Percentiles rank a stretch among this genome's conserved stretches.
Evolutionary conservation across 2,797 vertebrate species (phyloP).

Genomic region (Mastacembelus armatus): DNA sequence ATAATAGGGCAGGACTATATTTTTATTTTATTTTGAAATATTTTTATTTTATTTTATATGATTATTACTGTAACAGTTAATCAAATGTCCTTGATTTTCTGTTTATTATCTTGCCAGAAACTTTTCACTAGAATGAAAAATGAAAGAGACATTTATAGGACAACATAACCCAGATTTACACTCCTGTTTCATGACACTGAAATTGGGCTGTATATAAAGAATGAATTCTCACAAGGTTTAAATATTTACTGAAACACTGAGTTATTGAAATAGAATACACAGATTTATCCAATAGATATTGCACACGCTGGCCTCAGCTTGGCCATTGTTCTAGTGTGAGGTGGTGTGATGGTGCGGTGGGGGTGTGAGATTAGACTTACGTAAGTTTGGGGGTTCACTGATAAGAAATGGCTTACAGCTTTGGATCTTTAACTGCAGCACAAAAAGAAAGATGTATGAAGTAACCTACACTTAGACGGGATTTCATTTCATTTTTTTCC

Average conservation of each 20-base stretch:
- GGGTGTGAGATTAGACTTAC: slow-evolving; percentile 54
- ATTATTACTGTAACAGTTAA: background rate
- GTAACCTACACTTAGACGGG: background rate
- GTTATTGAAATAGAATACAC: slow-evolving; percentile 28
- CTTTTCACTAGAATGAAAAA: slow-evolving; percentile 8
- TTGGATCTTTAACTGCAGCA: slow-evolving; percentile 9
- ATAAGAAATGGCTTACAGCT: slow-evolving; percentile 24
- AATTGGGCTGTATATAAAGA: background rate
- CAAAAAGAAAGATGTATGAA: background rate
- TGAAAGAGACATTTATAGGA: slow-evolving; percentile 9
- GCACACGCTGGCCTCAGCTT: slow-evolving; percentile 19
- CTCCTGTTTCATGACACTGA: background rate
- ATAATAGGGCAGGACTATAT: background rate
- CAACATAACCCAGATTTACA: slow-evolving; percentile 23
- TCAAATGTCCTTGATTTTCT: background rate
- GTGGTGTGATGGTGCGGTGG: slow-evolving; percentile 31
- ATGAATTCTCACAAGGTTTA: slow-evolving; percentile 7
- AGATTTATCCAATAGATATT: slow-evolving; percentile 29
- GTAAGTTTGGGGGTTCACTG: slow-evolving; percentile 55
- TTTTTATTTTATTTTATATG: background rate
- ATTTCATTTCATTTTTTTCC: background rate
- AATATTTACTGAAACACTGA: slow-evolving; percentile 51
- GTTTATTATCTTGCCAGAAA: background rate
- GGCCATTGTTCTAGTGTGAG: slow-evolving; percentile 54
- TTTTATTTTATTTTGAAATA: slow-evolving; percentile 1